Percentiles rank a stretch among this genome's conserved stretches.
These are phyloP conservation scores for Alligator mississippiensis DNA, from an alignment of 2,113 vertebrate species.

Conservation along the genomic window DNA sequence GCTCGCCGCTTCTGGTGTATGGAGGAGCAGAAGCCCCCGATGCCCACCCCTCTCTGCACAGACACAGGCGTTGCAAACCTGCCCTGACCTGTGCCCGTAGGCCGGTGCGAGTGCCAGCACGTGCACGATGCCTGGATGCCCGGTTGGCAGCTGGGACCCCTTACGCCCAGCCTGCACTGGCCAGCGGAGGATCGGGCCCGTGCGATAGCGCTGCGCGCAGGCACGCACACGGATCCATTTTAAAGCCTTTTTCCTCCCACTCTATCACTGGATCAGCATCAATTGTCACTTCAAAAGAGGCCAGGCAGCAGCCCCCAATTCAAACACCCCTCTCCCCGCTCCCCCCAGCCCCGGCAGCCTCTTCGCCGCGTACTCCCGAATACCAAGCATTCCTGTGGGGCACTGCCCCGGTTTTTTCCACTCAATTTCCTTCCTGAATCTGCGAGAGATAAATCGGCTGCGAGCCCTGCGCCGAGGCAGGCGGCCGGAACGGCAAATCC, in stretches of 20 bases:
- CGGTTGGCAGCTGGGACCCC: too few species aligned
- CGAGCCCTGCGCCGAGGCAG: constrained; percentile 48
- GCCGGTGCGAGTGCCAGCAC: neutral
- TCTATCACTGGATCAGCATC: neutral
- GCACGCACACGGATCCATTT: too few species aligned
- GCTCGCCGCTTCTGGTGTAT: too few species aligned
- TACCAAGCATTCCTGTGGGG: neutral
- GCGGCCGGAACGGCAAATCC: constrained; percentile 60
- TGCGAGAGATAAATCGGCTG: constrained; percentile 43
- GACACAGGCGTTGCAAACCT: too few species aligned
- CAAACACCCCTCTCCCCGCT: neutral
- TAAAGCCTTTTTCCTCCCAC: neutral
- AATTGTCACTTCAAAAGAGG: neutral
- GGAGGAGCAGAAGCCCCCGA: too few species aligned
- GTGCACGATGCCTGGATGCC: neutral
- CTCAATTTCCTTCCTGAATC: constrained; percentile 54
- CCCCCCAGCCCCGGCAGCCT: neutral
- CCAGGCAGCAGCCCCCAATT: neutral
- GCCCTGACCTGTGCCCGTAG: neutral
- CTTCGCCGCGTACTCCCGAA: neutral
- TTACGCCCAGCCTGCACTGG: neutral
- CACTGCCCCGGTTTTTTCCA: constrained; percentile 27
- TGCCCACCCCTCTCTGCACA: too few species aligned
- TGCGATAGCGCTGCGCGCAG: neutral
- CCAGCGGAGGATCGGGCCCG: neutral